A percentile compares a stretch with the other conserved stretches of the same genome.
phyloP scores from a whole-genome alignment of 1,140 invertebrate genomes.

The Aphis craccivora region DNA sequence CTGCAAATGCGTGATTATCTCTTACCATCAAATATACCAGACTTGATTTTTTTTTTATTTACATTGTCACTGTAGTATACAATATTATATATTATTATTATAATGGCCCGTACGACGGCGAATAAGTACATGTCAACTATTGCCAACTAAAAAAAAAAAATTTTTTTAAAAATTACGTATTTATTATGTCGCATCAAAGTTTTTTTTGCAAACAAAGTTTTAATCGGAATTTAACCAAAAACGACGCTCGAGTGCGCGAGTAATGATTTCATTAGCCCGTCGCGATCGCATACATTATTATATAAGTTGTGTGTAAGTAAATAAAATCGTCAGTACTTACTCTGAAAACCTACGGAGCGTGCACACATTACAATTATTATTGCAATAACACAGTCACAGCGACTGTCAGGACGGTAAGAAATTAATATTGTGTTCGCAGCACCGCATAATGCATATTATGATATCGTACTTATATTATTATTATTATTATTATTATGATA shows the following conservation, averaged over 20 bases:
- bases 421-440: background rate
- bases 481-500: background rate
- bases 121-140: background rate
- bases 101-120: background rate
- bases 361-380: background rate
- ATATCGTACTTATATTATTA: background rate
- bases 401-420: background rate
- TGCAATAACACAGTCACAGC: background rate
- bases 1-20: background rate
- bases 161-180: no score
- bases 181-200: background rate
- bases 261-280: background rate
- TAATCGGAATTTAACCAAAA: background rate
- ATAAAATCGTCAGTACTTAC: background rate
- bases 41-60: background rate
- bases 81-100: background rate
- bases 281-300: background rate
- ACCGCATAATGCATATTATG: background rate
- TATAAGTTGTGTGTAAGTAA: background rate
- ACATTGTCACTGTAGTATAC: background rate
- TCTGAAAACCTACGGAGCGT: background rate
- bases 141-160: background rate
- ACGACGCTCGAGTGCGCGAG: background rate
- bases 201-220: background rate
- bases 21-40: background rate